Evolutionary conservation across 2,888 invertebrate genomes (phyloP).

Genomic region (Ectemnius lituratus): DNA sequence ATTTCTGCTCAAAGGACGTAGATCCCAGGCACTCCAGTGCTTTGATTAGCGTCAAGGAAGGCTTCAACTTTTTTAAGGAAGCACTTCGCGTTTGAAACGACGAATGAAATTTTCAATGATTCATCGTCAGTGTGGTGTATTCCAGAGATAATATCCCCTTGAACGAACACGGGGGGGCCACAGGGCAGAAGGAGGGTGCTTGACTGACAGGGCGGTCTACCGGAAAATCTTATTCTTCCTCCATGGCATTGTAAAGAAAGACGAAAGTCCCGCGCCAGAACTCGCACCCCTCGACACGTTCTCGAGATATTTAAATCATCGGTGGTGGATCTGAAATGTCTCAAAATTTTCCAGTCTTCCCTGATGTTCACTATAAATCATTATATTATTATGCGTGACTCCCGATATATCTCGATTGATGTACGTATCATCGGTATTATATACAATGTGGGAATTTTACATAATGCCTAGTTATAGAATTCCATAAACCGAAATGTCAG

Average conservation of each 20-base stretch:
- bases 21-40: not conserved
- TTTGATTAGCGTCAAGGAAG: conserved; percentile 56
- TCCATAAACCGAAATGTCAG: too few species aligned
- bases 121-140: conserved; percentile 59
- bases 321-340: conserved; percentile 47
- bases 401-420: conserved; percentile 45
- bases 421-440: conserved; percentile 17
- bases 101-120: conserved; percentile 58
- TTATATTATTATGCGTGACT: conserved; percentile 40
- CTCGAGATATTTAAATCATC: conserved; percentile 62
- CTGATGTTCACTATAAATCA: conserved; percentile 49
- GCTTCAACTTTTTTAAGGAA: conserved; percentile 48
- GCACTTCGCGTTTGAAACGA: conserved; percentile 19
- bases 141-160: conserved; percentile 58
- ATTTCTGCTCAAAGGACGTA: too few species aligned
- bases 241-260: conserved; percentile 38
- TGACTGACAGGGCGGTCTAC: conserved; percentile 50
- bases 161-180: conserved; percentile 43
- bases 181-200: conserved; percentile 19
- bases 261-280: conserved; percentile 17
- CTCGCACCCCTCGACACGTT: conserved; percentile 3
- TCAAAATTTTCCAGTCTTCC: conserved; percentile 19
- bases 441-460: too few species aligned
- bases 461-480: too few species aligned
- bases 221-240: conserved; percentile 58